Evolutionary conservation across 1,140 invertebrate species (phyloP).

Genomic region (Orchesella cincta): DNA sequence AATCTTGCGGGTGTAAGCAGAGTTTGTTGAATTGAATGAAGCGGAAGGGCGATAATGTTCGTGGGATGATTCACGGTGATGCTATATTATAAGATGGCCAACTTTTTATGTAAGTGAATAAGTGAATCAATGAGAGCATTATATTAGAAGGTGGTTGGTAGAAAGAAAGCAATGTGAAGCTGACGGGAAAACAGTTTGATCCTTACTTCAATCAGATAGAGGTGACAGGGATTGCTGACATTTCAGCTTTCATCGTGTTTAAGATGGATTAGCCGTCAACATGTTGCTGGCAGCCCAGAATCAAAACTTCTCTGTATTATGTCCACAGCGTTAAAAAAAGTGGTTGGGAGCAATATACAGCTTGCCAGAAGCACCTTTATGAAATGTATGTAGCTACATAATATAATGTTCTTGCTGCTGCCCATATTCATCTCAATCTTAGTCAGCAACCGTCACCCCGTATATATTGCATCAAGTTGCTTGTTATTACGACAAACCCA

Average conservation of each 20-base stretch:
- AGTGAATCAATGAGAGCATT: not conserved
- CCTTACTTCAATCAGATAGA: constrained; percentile 26
- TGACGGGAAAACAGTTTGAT: constrained; percentile 25
- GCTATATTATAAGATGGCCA: not conserved
- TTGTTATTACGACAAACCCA: constrained; percentile 8
- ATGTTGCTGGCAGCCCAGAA: constrained; percentile 13
- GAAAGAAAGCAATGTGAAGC: not conserved
- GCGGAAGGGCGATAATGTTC: constrained; percentile 17
- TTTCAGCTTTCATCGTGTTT: constrained; percentile 29
- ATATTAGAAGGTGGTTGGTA: not conserved
- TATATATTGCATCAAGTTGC: constrained; percentile 15
- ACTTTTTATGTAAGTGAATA: constrained; percentile 5
- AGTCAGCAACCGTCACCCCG: constrained; percentile 1
- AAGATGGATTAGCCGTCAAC: constrained; percentile 29
- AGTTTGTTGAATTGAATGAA: constrained; percentile 24
- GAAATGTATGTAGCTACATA: not conserved
- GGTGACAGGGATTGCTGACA: constrained; percentile 23
- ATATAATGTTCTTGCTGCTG: too few species aligned
- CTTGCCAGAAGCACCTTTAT: not conserved
- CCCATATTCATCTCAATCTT: not conserved
- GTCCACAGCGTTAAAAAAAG: not conserved
- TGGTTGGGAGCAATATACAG: not conserved
- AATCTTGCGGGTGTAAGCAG: not conserved
- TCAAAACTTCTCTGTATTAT: not conserved
- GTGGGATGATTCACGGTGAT: not conserved